phyloP scores from a whole-genome alignment of 1,140 invertebrate species.

The Zaprionus capensis region DNA sequence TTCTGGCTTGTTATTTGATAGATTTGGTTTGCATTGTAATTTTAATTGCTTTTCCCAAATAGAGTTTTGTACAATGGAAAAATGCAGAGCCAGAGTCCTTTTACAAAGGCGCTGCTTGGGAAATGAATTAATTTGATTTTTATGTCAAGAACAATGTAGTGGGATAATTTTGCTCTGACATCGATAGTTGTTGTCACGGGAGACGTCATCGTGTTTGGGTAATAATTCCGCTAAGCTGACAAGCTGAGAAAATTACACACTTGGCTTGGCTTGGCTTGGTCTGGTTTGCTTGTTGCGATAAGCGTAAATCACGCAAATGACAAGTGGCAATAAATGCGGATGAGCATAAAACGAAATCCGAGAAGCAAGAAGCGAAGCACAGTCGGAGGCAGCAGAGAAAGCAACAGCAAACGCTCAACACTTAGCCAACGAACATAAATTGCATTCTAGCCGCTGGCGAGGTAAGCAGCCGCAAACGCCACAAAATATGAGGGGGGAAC shows the following conservation, averaged over 20 bases:
- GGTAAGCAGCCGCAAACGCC: conserved; percentile 78
- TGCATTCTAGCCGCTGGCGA: conserved; percentile 76
- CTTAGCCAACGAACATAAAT: conserved; percentile 67
- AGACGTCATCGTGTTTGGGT: conserved; percentile 10
- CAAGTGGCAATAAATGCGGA: conserved; percentile 71
- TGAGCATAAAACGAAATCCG: conserved; percentile 53
- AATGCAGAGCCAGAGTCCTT: not conserved
- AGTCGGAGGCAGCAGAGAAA: conserved; percentile 26
- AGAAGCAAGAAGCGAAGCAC: conserved; percentile 42
- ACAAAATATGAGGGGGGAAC: conserved; percentile 50
- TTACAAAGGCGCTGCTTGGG: not conserved
- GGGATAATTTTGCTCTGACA: not conserved
- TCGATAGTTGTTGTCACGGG: not conserved
- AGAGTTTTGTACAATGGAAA: not conserved
- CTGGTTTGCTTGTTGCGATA: conserved; percentile 47
- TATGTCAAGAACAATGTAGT: not conserved
- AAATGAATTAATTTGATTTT: conserved; percentile 4
- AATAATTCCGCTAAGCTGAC: conserved; percentile 33
- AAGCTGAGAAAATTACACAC: conserved; percentile 68
- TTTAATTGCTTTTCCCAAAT: conserved; percentile 63
- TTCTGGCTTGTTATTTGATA: conserved; percentile 50
- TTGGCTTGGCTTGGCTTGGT: conserved; percentile 24
- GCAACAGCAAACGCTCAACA: conserved; percentile 40
- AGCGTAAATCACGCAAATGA: conserved; percentile 80
- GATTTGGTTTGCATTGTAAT: conserved; percentile 47